phyloP scores from a whole-genome alignment of 53 echinoderm and acorn worm species.

The Patiria pectinifera region DNA sequence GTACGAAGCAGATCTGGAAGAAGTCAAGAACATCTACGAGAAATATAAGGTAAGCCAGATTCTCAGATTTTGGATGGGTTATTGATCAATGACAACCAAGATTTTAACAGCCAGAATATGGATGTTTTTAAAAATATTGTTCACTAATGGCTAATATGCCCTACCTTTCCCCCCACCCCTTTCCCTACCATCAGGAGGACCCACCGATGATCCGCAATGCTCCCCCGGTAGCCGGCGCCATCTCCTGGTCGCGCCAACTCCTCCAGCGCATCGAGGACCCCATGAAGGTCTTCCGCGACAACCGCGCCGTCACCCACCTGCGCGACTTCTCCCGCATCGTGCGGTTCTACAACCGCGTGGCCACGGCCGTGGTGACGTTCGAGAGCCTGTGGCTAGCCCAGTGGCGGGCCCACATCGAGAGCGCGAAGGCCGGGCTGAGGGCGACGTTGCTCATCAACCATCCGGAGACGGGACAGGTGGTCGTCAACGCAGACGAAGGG shows the following conservation, averaged over 20 bases:
- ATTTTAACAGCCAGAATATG: too few species aligned
- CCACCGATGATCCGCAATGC: constrained; percentile 92
- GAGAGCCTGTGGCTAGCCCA: constrained; percentile 96
- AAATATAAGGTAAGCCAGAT: constrained; percentile 79
- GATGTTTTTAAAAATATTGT: too few species aligned
- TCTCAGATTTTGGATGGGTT: background rate
- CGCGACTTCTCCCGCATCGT: constrained; percentile 95
- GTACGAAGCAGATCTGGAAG: constrained; percentile 92
- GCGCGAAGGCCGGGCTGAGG: constrained; percentile 88
- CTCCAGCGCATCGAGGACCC: constrained; percentile 96
- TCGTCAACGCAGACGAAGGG: constrained; percentile 99
- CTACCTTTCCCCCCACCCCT: background rate
- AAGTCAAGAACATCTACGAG: constrained; percentile 96
- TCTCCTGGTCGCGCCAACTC: constrained; percentile 98
- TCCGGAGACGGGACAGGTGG: constrained; percentile 86
- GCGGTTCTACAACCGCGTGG: constrained; percentile 96
- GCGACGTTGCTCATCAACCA: constrained; percentile 85
- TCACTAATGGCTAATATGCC: too few species aligned
- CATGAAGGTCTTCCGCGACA: constrained; percentile 97
- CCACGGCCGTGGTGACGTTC: constrained; percentile 95
- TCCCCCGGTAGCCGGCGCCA: constrained; percentile 94
- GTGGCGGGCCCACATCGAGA: constrained; percentile 92
- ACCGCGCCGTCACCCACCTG: constrained; percentile 84
- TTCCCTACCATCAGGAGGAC: constrained; percentile 77
- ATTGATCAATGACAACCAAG: too few species aligned